A percentile compares a stretch with the other conserved stretches of the same genome.
Conservation (phyloP, 2,797 vertebrate genomes). For the Sebastes hubbsi region DNA sequence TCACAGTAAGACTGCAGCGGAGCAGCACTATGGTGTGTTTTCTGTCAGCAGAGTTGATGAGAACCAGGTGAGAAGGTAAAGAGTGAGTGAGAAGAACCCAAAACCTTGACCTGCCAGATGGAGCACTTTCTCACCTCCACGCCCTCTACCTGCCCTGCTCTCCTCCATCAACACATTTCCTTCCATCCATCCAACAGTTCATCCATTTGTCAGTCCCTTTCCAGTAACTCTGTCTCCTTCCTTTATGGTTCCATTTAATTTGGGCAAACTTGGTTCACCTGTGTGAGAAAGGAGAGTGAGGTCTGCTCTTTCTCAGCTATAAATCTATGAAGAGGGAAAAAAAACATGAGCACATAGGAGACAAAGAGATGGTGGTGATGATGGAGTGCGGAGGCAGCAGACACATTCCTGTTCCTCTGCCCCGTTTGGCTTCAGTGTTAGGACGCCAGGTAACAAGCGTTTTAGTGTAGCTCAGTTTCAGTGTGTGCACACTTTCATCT, state of each 20-base stretch:
- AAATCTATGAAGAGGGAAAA: conserved; percentile 41
- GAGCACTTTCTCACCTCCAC: conserved; percentile 16
- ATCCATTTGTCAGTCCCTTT: not conserved
- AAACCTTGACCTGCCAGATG: conserved; percentile 60
- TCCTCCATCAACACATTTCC: conserved; percentile 8
- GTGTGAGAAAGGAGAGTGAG: not conserved
- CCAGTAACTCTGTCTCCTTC: not conserved
- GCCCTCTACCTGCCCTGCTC: conserved; percentile 10
- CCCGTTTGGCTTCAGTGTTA: not conserved
- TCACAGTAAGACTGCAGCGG: not conserved
- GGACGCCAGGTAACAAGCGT: not conserved
- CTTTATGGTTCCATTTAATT: conserved; percentile 4
- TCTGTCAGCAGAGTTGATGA: conserved; percentile 39
- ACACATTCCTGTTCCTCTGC: not conserved
- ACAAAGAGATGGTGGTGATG: conserved; percentile 5
- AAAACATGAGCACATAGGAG: conserved; percentile 9
- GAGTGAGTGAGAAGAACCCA: not conserved
- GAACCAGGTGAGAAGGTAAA: conserved; percentile 46
- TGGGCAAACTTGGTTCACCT: conserved; percentile 2
- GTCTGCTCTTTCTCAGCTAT: conserved; percentile 55
- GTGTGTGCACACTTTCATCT: conserved; percentile 14
- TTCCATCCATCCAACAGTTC: conserved; percentile 8
- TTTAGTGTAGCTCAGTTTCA: conserved; percentile 7
- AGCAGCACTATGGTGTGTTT: conserved; percentile 17
- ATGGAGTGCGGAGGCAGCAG: conserved; percentile 26